Evolutionary conservation across 92 coral and sea anemone genomes (phyloP), one percentile per base, ranked within the genome.

Genomic region (Zoanthus gigantus): DNA sequence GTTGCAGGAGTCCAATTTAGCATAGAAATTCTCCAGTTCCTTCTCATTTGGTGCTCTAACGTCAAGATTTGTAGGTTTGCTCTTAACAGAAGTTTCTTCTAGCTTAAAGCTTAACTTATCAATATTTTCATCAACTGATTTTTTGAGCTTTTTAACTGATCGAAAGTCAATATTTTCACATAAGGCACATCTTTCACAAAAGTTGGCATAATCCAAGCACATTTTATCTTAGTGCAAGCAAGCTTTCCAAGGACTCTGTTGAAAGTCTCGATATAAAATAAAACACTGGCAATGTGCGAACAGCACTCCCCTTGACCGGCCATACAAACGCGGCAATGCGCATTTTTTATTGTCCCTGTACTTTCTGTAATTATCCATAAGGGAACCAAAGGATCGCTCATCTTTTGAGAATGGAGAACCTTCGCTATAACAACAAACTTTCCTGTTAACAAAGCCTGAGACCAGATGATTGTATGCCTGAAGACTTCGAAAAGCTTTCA

Each of bases 261-360:
- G 79, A n/a, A 83, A 50, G 74, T 83, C 66, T 92, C 92, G 58
- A 89, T 73, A 84, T 86, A 92, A 67, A 85, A 92, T n/a, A 92
- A 76, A 32, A 86, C 77, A 72, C 90, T 92, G 34, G 92, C 93
- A 14, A 83, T 77, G 71, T 83, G 78, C 18, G 53, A 17, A 53
- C 87, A 83, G 60, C 56, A 83, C 23, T 83, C 87, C 11, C 58
- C 79, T 65, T 65, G 74, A 53, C 86, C 86, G 16, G 74, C 74
- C 72, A 66, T 83, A 71, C 84, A 73, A 15, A 65, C 72, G 29
- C 52, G 47, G 31, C 90, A 76, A 67, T 87, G 78, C 42, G 56
- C 78, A 15, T 61, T 78, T 53, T 46, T 56, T 48, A 87, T 45
- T 50, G 83, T 85, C 44, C 83, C 81, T 14, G 75, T 82, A 23